Base-by-base conservation (phyloP, 2,797 vertebrate genomes). In the Argya squamiceps region DNA sequence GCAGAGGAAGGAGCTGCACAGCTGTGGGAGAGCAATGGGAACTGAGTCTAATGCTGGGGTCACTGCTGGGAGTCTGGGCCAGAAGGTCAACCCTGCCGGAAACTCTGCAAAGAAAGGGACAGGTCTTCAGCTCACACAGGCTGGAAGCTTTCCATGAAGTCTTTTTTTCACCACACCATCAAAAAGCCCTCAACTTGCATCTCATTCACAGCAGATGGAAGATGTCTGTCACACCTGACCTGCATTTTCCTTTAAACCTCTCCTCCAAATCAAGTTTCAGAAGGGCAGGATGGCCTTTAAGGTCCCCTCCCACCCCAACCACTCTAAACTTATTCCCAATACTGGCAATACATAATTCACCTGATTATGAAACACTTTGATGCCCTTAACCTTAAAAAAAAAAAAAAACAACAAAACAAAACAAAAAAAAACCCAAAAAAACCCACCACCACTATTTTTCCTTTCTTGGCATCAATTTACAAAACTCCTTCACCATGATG, bases 191-290 rank as follows among this genome's bases (percentile, higher is more conserved):
- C 50, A 60, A 2, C 34, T 37, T 76, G 10, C 27, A 39, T 3
- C 13, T 55, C 37, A 49, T 24, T 52, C 39, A 23, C 32, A 56
- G 71, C 6, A 26, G 62, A n/a, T 10, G 15, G 77, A 88, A 75
- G 37, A 75, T 2, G 0, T 36, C 62, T 47, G n/a, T 14, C 1
- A 0, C 34, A 50, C 60, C 50, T 53, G 21, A 73, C 13, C 36
- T 32, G 15, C 3, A 10, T 44, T 71, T 75, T 53, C 34, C 26
- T 81, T n/a, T 18, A 7, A 46, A 60, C 6, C 22, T 55, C 49
- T 77, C 41, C 39, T 69, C 34, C 52, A 71, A 70, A 70, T 34
- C 26, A 64, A 64, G 11, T 27, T 87, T 23, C 15, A 1, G 5
- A 13, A 68, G 44, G 27, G 39, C 52, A 44, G 46, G 37, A 14